A percentile compares a stretch with the other conserved stretches of the same genome.
Conservation (phyloP, 2,888 invertebrate species). For the Erpobdella octoculata region DNA sequence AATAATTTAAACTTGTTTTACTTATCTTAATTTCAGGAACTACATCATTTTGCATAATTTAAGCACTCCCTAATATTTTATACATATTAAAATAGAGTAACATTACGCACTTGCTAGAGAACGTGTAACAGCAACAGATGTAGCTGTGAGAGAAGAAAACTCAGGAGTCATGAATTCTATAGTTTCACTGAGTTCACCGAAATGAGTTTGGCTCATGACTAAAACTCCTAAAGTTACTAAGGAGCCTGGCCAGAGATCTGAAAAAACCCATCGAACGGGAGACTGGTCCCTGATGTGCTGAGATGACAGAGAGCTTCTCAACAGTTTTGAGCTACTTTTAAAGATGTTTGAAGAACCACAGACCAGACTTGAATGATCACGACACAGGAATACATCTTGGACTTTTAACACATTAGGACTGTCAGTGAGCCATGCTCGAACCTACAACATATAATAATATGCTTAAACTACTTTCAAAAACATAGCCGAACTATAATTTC, state of each 20-base stretch:
- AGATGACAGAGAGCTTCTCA: not conserved
- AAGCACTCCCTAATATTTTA: too few species aligned
- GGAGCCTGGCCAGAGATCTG: slow-evolving; percentile 44
- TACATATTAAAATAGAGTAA: too few species aligned
- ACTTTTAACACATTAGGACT: not conserved
- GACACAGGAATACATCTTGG: slow-evolving; percentile 11
- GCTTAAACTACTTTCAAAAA: too few species aligned
- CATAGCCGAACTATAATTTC: too few species aligned
- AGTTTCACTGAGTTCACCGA: slow-evolving; percentile 60
- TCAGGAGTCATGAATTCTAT: slow-evolving; percentile 55
- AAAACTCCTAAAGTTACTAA: slow-evolving; percentile 77
- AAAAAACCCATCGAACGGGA: slow-evolving; percentile 33
- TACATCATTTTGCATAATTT: too few species aligned
- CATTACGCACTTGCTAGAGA: too few species aligned
- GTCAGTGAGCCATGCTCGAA: slow-evolving; percentile 22
- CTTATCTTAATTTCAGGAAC: too few species aligned
- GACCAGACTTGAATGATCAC: not conserved
- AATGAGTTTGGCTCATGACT: slow-evolving; percentile 69
- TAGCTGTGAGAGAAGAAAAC: not conserved
- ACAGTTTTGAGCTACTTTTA: not conserved
- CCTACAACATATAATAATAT: not conserved
- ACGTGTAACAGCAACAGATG: too few species aligned
- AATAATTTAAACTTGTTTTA: too few species aligned
- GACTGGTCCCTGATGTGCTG: not conserved
- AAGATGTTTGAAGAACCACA: not conserved